Conservation (phyloP, 53 echinoderm and acorn worm genomes). For the Zoroaster sp. region DNA sequence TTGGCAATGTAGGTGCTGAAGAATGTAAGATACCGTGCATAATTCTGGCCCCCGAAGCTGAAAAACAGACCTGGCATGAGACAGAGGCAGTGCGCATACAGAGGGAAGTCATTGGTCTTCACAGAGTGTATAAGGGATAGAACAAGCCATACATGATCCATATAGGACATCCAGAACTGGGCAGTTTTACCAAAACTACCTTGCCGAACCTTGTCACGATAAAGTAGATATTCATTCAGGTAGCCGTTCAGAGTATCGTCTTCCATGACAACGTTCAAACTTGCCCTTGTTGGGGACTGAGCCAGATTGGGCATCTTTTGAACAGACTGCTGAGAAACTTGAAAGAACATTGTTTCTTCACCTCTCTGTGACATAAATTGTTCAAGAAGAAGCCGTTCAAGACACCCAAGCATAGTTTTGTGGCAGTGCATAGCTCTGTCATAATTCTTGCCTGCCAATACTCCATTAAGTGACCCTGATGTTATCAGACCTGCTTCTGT, state of each 20-base stretch:
- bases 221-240: slow-evolving; percentile 36
- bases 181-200: slow-evolving; percentile 64
- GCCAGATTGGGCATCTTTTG: background rate
- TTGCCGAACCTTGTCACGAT: slow-evolving; percentile 30
- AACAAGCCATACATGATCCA: slow-evolving; percentile 62
- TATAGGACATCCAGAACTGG: slow-evolving; percentile 70
- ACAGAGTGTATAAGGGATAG: slow-evolving; percentile 50
- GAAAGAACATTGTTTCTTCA: background rate
- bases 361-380: background rate
- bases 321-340: background rate
- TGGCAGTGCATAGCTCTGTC: slow-evolving; percentile 56
- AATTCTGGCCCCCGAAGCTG: slow-evolving; percentile 57
- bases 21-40: slow-evolving; percentile 54
- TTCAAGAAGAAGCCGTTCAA: slow-evolving; percentile 64
- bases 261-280: background rate
- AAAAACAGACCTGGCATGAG: slow-evolving; percentile 65
- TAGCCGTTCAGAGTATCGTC: slow-evolving; percentile 10
- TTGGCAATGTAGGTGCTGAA: slow-evolving; percentile 36
- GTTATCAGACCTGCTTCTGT: slow-evolving; percentile 51
- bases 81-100: slow-evolving; percentile 38
- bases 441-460: slow-evolving; percentile 60
- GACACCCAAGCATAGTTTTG: slow-evolving; percentile 57
- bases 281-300: background rate
- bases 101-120: slow-evolving; percentile 57
- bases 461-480: slow-evolving; percentile 54